Percentiles rank a stretch among this genome's conserved stretches.
Conservation (phyloP, 2,888 invertebrate species). For the Troides helena region DNA sequence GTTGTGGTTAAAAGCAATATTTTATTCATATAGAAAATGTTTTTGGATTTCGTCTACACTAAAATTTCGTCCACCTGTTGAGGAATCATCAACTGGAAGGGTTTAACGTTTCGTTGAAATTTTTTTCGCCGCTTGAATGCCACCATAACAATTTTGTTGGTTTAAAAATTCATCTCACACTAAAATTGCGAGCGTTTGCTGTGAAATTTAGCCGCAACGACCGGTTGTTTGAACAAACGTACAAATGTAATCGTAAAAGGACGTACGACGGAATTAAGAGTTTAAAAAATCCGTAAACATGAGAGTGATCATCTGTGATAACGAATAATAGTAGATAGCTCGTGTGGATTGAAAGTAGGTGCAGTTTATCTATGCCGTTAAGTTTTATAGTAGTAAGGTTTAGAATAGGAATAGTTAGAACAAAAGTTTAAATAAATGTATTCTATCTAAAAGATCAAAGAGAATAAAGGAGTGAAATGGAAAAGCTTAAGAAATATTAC, state of each 20-base stretch:
- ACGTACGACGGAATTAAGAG: not conserved
- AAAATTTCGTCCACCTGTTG: slow-evolving; percentile 10
- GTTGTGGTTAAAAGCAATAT: too few relatives aligned
- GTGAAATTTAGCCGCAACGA: slow-evolving; percentile 1
- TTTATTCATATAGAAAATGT: not conserved
- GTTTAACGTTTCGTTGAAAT: slow-evolving; percentile 1
- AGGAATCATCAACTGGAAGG: slow-evolving; percentile 3
- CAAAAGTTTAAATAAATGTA: too few relatives aligned
- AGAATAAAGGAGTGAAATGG: too few relatives aligned
- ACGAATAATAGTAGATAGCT: not conserved
- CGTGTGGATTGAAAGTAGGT: not conserved
- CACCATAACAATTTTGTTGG: slow-evolving; percentile 7
- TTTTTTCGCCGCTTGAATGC: slow-evolving; percentile 4
- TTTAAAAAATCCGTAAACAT: not conserved
- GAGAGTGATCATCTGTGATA: not conserved
- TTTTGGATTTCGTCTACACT: not conserved
- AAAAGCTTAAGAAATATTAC: too few relatives aligned
- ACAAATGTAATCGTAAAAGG: not conserved
- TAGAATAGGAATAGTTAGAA: too few relatives aligned
- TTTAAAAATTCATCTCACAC: slow-evolving; percentile 18
- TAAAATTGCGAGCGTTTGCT: not conserved
- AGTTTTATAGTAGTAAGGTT: too few relatives aligned
- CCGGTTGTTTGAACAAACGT: slow-evolving; percentile 1
- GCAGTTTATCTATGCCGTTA: too few relatives aligned
- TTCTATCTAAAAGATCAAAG: too few relatives aligned